Evolutionary conservation across 2,113 vertebrate genomes (phyloP).

Genomic region (Sclerurus mexicanus): DNA sequence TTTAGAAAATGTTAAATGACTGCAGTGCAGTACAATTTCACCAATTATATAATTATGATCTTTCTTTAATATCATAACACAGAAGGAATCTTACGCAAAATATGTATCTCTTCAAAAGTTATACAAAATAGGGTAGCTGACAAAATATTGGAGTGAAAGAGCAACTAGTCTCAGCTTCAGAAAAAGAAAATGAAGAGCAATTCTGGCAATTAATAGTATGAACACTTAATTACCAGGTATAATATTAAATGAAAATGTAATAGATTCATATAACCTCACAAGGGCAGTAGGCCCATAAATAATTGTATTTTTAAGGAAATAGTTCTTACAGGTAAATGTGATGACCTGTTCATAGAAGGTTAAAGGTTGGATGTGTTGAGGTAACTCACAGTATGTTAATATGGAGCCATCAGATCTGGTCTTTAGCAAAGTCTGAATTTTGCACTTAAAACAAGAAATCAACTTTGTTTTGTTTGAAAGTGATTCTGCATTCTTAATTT

Average conservation of each 20-base stretch:
- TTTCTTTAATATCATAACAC: background rate
- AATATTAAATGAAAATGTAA: background rate
- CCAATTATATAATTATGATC: background rate
- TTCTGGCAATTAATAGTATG: background rate
- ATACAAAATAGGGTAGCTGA: background rate
- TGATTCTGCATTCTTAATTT: background rate
- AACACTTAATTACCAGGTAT: background rate
- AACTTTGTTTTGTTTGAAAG: slow-evolving; percentile 6
- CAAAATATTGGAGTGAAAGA: background rate
- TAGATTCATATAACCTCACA: background rate
- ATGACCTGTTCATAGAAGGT: background rate
- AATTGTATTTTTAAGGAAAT: background rate
- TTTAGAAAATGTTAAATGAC: background rate
- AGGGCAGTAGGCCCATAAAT: background rate
- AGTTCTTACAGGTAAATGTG: background rate
- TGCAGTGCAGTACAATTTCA: background rate
- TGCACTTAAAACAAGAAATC: background rate
- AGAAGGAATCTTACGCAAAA: background rate
- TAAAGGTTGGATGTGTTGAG: background rate
- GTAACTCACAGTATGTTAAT: background rate
- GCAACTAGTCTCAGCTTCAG: background rate
- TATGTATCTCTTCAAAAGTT: background rate
- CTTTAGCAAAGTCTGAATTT: background rate
- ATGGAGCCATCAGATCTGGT: background rate
- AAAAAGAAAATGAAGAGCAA: background rate